Conservation (phyloP, 1,140 invertebrate species). For the Macrobrachium nipponense region DNA sequence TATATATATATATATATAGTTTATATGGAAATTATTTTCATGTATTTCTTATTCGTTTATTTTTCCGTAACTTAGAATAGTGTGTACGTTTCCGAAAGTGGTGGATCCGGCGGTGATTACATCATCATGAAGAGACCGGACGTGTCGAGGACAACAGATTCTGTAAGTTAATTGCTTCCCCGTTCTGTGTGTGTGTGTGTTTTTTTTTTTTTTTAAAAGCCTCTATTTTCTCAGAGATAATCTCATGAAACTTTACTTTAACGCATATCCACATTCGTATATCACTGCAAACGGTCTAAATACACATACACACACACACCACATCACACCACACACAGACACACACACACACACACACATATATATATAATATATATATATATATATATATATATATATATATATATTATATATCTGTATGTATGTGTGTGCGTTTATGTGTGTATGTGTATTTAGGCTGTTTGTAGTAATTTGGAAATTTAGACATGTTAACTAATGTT, state of each 20-base stretch:
- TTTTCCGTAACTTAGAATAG: not conserved
- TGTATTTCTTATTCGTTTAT: not conserved
- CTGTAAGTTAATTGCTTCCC: no score
- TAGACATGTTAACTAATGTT: no score
- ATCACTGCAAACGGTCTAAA: not conserved
- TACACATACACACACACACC: not conserved
- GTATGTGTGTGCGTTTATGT: not conserved
- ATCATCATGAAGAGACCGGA: not conserved
- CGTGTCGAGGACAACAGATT: no score
- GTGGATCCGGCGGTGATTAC: not conserved
- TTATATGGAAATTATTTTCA: not conserved
- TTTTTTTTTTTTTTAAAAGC: no score
- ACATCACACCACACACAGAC: not conserved
- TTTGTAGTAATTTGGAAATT: no score
- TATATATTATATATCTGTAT: not conserved
- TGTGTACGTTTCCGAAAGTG: not conserved
- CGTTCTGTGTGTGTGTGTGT: no score
- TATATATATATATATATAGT: conserved; percentile 17
- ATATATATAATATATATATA: conserved; percentile 20
- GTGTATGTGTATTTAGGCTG: not conserved
- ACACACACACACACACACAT: not conserved
- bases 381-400: conserved; percentile 20
- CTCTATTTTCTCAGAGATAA: not conserved
- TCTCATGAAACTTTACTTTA: not conserved
- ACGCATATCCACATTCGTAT: not conserved